A percentile compares a stretch with the other conserved stretches of the same genome.
Conservation (phyloP, 2,113 vertebrate genomes). For the Lathamus discolor region DNA sequence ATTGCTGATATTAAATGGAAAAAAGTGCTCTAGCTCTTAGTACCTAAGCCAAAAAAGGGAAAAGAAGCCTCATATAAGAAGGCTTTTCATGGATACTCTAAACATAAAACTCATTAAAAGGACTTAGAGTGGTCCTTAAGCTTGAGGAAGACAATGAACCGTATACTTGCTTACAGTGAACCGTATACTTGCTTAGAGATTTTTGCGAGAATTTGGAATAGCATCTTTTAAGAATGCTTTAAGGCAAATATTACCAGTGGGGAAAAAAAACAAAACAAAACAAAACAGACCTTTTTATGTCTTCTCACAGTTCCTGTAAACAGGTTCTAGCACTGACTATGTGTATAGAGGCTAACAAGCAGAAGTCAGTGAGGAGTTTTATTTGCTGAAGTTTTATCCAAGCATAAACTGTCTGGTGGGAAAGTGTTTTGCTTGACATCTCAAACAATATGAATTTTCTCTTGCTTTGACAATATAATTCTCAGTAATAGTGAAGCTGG, state of each 20-base stretch:
- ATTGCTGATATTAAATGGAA: not conserved
- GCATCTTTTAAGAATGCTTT: not conserved
- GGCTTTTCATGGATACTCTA: not conserved
- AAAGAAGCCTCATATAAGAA: not conserved
- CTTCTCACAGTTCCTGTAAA: not conserved
- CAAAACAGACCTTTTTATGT: not conserved
- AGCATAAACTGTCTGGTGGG: not conserved
- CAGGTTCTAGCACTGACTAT: not conserved
- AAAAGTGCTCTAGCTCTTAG: not conserved
- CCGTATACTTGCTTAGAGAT: not conserved
- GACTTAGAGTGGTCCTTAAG: not conserved
- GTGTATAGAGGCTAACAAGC: not conserved
- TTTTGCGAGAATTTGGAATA: not conserved
- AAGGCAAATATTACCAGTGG: not conserved
- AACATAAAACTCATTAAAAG: not conserved
- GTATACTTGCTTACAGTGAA: not conserved
- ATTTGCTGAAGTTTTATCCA: not conserved
- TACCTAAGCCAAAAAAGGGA: not conserved
- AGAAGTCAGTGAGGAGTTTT: not conserved
- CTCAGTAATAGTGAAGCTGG: not conserved
- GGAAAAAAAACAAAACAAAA: too few relatives aligned
- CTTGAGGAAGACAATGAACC: not conserved
- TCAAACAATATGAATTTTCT: not conserved
- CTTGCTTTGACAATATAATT: constrained; percentile 42
- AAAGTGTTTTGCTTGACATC: not conserved